phyloP scores from a whole-genome alignment of 2,113 vertebrate species.

The Ageneiosus marmoratus region DNA sequence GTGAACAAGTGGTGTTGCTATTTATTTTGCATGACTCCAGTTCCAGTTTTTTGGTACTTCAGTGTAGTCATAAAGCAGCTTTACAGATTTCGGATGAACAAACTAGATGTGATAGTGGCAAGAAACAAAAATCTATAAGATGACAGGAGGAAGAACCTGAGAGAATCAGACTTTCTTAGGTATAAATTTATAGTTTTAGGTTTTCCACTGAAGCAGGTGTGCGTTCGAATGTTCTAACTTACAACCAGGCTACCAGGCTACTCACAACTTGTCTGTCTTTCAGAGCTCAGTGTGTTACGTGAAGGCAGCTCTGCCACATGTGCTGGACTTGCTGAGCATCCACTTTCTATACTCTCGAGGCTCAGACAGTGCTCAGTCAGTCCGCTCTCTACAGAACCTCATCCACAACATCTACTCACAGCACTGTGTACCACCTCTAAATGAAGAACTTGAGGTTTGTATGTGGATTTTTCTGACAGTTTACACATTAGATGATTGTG shows the following conservation, averaged over 20 bases:
- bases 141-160: not conserved
- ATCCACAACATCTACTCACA: slow-evolving; percentile 77
- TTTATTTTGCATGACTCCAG: too few species aligned
- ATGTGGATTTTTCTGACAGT: not conserved
- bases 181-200: not conserved
- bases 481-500: not conserved
- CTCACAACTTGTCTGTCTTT: slow-evolving; percentile 27
- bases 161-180: not conserved
- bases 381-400: slow-evolving; percentile 67
- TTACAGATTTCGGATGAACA: not conserved
- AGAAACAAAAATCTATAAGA: not conserved
- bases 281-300: slow-evolving; percentile 77
- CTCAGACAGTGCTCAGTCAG: slow-evolving; percentile 70
- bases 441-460: slow-evolving; percentile 73
- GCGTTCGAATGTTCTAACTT: not conserved
- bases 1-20: too few species aligned
- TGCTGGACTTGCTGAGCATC: slow-evolving; percentile 70
- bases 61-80: not conserved
- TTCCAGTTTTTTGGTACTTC: too few species aligned
- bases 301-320: slow-evolving; percentile 74
- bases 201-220: not conserved
- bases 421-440: slow-evolving; percentile 73
- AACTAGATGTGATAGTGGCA: too few species aligned
- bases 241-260: not conserved
- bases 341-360: slow-evolving; percentile 71